A percentile compares a stretch with the other conserved stretches of the same genome.
Evolutionary conservation across 2,888 invertebrate species (phyloP).

Genomic region (Temnothorax rugatulus): DNA sequence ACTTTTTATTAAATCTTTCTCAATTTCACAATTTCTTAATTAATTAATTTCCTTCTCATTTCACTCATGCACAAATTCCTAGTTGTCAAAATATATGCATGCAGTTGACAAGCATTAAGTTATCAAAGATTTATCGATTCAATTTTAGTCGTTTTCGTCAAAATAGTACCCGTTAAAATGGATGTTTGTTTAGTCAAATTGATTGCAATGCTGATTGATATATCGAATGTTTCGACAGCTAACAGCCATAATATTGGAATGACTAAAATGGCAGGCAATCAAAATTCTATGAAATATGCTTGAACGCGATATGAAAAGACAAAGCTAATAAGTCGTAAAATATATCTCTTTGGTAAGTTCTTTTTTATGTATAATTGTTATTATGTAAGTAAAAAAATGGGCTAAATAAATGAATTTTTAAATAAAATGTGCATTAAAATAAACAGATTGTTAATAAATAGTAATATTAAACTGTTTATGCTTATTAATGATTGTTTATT

Average conservation of each 20-base stretch:
- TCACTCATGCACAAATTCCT: not conserved
- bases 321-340: not conserved
- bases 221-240: slow-evolving; percentile 20
- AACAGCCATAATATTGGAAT: not conserved
- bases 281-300: slow-evolving; percentile 20
- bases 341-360: not conserved
- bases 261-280: not conserved
- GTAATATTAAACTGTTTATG: not conserved
- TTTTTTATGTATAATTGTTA: not conserved
- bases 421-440: not conserved
- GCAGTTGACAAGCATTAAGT: not conserved
- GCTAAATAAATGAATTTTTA: not conserved
- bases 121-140: slow-evolving; percentile 20
- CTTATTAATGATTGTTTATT: not conserved
- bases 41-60: not conserved
- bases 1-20: not conserved
- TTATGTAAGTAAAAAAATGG: not conserved
- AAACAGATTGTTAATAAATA: not conserved
- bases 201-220: slow-evolving; percentile 32
- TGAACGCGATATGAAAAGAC: not conserved
- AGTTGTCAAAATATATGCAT: not conserved
- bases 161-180: slow-evolving; percentile 5
- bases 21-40: too few species aligned
- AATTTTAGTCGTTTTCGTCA: slow-evolving; percentile 17
- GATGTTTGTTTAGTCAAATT: slow-evolving; percentile 16